Evolutionary conservation across 2,113 vertebrate genomes (phyloP).

Genomic region (Aix galericulata): DNA sequence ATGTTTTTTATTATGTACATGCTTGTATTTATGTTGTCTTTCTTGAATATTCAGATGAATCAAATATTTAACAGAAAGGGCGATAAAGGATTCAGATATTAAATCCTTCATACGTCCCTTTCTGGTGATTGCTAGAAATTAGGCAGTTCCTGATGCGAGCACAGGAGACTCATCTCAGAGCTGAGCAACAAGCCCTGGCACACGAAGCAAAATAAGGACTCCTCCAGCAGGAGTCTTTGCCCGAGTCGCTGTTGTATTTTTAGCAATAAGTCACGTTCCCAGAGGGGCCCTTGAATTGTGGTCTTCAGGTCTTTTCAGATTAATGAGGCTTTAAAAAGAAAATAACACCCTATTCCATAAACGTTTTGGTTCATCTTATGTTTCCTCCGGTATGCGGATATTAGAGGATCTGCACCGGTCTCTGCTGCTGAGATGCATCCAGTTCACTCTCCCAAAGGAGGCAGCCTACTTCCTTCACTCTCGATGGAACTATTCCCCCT

Average conservation of each 20-base stretch:
- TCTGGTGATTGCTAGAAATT: neutral
- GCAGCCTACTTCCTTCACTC: neutral
- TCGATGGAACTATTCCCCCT: neutral
- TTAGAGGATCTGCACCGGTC: neutral
- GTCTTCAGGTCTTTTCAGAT: neutral
- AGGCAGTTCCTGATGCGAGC: neutral
- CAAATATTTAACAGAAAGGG: conserved; percentile 66
- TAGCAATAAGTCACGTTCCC: neutral
- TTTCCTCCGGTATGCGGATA: neutral
- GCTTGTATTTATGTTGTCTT: conserved; percentile 73
- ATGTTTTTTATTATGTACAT: conserved; percentile 27
- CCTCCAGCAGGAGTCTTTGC: neutral
- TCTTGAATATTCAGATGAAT: conserved; percentile 47
- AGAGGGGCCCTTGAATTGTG: neutral
- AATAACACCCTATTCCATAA: fast-evolving
- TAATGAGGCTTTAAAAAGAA: neutral
- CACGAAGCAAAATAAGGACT: fast-evolving
- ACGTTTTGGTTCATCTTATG: neutral
- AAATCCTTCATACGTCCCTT: neutral
- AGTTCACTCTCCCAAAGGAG: fast-evolving
- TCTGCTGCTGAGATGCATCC: neutral
- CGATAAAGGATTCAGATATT: neutral
- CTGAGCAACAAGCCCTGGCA: neutral
- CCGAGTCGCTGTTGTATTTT: neutral
- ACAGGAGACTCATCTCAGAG: neutral